A percentile compares a stretch with the other conserved stretches of the same genome.
These are phyloP conservation scores for Chymomyza caudatula DNA, from an alignment of 2,888 invertebrate genomes.

Conservation along the genomic window DNA sequence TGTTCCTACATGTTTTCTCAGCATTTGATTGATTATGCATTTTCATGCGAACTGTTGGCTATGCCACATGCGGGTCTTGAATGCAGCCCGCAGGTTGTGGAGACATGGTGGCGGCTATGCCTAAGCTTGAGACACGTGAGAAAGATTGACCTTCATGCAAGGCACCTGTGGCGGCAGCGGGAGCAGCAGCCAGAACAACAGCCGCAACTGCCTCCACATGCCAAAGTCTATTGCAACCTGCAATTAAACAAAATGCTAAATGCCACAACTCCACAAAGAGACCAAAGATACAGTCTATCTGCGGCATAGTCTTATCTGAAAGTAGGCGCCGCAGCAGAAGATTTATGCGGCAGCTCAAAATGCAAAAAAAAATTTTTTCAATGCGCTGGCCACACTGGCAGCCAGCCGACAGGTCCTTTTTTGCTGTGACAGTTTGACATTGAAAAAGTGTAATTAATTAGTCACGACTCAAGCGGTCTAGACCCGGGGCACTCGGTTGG, in stretches of 20 bases:
- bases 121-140: background rate
- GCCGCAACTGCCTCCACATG: background rate
- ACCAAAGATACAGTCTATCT: constrained; percentile 23
- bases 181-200: background rate
- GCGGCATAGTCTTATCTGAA: background rate
- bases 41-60: constrained; percentile 65
- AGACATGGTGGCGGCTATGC: constrained; percentile 58
- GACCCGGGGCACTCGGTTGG: background rate
- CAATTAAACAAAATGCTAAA: constrained; percentile 63
- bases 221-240: constrained; percentile 24
- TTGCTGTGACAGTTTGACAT: constrained; percentile 63
- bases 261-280: background rate
- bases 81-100: constrained; percentile 45
- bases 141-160: background rate
- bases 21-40: constrained; percentile 67
- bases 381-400: background rate
- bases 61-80: constrained; percentile 17
- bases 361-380: constrained; percentile 9
- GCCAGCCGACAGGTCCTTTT: constrained; percentile 7
- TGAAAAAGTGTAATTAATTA: constrained; percentile 74
- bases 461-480: constrained; percentile 43
- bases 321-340: constrained; percentile 40
- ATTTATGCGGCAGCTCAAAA: constrained; percentile 30
- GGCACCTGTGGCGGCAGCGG: background rate
- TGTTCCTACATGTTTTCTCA: constrained; percentile 23